Conservation (phyloP, 2,113 vertebrate genomes). For the Nesoenas mayeri region DNA sequence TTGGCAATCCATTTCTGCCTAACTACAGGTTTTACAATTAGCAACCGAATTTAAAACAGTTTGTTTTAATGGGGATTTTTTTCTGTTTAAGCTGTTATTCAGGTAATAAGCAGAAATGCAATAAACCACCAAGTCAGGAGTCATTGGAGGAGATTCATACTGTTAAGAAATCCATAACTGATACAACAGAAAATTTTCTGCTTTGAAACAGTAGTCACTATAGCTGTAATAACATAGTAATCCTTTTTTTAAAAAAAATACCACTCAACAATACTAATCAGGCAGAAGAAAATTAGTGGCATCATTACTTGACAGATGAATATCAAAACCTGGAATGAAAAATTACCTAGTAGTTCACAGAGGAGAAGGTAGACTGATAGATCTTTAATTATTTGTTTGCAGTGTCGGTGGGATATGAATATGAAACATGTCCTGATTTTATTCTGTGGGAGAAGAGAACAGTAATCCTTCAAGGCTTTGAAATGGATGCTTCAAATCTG, state of each 20-base stretch:
- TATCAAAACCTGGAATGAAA: not conserved
- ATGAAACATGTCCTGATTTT: slow-evolving; percentile 90
- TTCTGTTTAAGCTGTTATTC: slow-evolving; percentile 18
- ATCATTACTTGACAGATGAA: slow-evolving; percentile 4
- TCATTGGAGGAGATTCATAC: not conserved
- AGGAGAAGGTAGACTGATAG: slow-evolving; percentile 29
- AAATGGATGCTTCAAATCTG: slow-evolving; percentile 93
- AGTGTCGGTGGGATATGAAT: slow-evolving; percentile 98
- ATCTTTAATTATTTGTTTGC: slow-evolving; percentile 67
- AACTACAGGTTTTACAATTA: slow-evolving; percentile 24
- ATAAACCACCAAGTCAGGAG: slow-evolving; percentile 12
- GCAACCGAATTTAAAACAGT: not conserved
- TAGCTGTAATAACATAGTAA: not conserved
- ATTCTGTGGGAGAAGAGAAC: slow-evolving; percentile 96
- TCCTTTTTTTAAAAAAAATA: slow-evolving; percentile 15
- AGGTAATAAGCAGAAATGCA: slow-evolving; percentile 42
- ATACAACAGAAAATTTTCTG: not conserved
- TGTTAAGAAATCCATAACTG: not conserved
- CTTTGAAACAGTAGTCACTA: not conserved
- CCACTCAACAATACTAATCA: not conserved
- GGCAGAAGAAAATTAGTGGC: not conserved
- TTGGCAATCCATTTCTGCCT: not conserved
- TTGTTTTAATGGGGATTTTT: not conserved
- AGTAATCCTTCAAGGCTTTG: slow-evolving; percentile 91
- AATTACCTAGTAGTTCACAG: not conserved